Evolutionary conservation across 2,797 vertebrate genomes (phyloP).

Genomic region (Alcedo atthis): DNA sequence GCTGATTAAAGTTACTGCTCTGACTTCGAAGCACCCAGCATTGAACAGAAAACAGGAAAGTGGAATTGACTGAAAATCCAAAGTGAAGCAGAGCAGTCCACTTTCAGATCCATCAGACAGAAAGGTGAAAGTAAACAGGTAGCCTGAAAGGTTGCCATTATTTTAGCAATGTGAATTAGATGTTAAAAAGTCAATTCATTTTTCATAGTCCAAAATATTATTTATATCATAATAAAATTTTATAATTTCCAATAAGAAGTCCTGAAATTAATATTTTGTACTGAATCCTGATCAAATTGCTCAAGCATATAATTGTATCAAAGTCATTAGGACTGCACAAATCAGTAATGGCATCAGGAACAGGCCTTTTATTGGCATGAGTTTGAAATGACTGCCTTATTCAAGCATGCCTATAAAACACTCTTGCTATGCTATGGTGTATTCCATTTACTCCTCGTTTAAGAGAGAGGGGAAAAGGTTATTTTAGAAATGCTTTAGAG

Average conservation of each 20-base stretch:
- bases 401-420: conserved; percentile 39
- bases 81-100: neutral
- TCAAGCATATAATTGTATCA: neutral
- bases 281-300: neutral
- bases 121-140: neutral
- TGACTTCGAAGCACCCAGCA: neutral
- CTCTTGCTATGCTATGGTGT: conserved; percentile 1
- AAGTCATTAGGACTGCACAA: conserved; percentile 20
- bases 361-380: conserved; percentile 14
- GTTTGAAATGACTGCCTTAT: conserved; percentile 35
- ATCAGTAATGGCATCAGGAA: conserved; percentile 28
- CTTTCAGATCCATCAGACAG: neutral
- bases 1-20: neutral
- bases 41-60: neutral
- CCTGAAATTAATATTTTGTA: conserved; percentile 16
- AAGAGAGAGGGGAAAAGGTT: conserved; percentile 55
- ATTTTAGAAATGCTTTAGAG: conserved; percentile 63
- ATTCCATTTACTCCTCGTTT: conserved; percentile 48
- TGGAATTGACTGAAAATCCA: neutral
- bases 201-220: conserved; percentile 19
- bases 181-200: conserved; percentile 32
- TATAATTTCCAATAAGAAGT: conserved; percentile 18
- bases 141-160: neutral
- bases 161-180: neutral
- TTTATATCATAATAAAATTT: conserved; percentile 32